Evolutionary conservation across 2,888 invertebrate genomes (phyloP).

Genomic region (Euzetes globulus): DNA sequence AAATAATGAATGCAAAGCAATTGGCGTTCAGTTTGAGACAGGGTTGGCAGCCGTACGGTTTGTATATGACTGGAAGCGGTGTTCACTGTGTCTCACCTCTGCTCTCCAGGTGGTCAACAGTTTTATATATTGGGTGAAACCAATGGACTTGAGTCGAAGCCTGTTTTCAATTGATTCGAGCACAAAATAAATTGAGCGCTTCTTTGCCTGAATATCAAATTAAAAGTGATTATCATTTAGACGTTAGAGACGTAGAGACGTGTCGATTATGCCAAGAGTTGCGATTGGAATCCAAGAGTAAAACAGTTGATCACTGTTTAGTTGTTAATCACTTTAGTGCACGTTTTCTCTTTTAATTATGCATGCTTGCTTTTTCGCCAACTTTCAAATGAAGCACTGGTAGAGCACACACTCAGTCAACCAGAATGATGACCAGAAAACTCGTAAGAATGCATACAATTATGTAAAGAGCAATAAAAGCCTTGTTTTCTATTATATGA

Average conservation of each 20-base stretch:
- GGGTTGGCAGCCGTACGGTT: neutral
- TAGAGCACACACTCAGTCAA: neutral
- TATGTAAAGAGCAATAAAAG: constrained; percentile 28
- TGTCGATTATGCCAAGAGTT: neutral
- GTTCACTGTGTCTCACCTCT: neutral
- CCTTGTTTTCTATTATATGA: constrained; percentile 16
- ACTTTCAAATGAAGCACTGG: neutral
- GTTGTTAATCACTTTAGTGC: constrained; percentile 22
- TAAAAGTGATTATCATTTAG: constrained; percentile 31
- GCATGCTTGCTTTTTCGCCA: constrained; percentile 15
- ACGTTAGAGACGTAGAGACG: constrained; percentile 56
- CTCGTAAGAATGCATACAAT: neutral
- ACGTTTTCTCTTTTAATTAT: constrained; percentile 22
- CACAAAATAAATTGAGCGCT: constrained; percentile 21
- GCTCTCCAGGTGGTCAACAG: constrained; percentile 19
- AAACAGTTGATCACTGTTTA: constrained; percentile 55
- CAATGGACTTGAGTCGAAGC: constrained; percentile 19
- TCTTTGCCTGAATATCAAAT: neutral
- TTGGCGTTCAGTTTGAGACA: neutral
- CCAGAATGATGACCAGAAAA: constrained; percentile 11
- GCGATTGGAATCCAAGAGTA: constrained; percentile 18
- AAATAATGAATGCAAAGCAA: constrained; percentile 7
- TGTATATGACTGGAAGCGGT: neutral
- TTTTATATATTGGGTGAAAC: constrained; percentile 9
- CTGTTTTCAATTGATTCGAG: constrained; percentile 1